These are phyloP conservation scores for Pseudorasbora parva DNA, from an alignment of 2,113 vertebrate genomes.

Conservation along the genomic window DNA sequence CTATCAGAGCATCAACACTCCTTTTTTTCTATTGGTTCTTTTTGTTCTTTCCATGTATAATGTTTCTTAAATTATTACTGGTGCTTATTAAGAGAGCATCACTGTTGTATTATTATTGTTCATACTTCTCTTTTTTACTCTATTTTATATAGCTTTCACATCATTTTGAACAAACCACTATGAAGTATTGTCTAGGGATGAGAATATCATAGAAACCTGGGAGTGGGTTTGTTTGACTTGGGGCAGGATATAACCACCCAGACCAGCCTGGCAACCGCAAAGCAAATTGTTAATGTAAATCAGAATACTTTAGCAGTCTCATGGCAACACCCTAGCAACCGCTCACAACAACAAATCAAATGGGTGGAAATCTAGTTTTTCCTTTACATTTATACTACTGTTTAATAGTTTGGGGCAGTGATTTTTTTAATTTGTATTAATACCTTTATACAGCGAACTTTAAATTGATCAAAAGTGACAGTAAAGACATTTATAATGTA, in stretches of 20 bases:
- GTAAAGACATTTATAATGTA: background rate
- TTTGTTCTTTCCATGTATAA: background rate
- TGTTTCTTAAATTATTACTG: background rate
- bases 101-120: background rate
- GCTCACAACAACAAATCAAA: background rate
- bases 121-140: background rate
- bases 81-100: background rate
- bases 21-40: background rate
- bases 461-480: background rate
- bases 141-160: background rate
- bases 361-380: background rate
- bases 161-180: background rate
- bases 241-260: background rate
- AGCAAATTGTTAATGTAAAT: background rate
- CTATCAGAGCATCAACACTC: slow-evolving; percentile 19
- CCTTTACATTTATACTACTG: background rate
- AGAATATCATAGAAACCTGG: background rate
- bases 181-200: background rate
- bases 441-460: background rate
- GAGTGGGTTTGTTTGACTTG: background rate
- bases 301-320: background rate
- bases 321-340: background rate
- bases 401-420: background rate
- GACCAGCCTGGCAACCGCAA: background rate
- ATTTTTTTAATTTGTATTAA: background rate